phyloP scores from a whole-genome alignment of 1,140 invertebrate species.

The Bombus vancouverensis region DNA sequence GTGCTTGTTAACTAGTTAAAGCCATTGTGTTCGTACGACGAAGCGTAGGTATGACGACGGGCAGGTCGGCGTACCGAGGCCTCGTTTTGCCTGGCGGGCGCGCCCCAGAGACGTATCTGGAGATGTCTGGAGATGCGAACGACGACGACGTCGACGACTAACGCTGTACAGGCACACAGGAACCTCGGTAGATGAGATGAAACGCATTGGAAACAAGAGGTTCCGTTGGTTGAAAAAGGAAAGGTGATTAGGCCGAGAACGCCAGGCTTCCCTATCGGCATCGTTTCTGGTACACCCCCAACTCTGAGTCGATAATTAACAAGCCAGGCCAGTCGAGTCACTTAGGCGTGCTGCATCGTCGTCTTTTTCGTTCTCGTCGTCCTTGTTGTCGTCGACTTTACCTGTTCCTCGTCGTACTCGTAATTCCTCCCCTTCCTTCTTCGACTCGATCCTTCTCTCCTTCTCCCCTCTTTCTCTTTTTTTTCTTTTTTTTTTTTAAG shows the following conservation, averaged over 20 bases:
- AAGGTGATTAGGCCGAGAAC: conserved; percentile 78
- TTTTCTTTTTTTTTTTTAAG: background rate
- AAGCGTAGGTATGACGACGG: conserved; percentile 6
- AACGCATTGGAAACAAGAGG: conserved; percentile 77
- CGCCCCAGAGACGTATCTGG: conserved; percentile 59
- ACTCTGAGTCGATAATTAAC: conserved; percentile 81
- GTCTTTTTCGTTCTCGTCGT: conserved; percentile 30
- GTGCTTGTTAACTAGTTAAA: conserved; percentile 68
- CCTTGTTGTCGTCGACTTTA: conserved; percentile 7
- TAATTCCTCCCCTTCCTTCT: conserved; percentile 14
- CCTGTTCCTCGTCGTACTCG: conserved; percentile 11
- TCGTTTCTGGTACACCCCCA: conserved; percentile 47
- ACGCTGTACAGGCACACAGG: conserved; percentile 5
- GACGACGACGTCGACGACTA: conserved; percentile 1
- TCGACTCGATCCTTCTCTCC: background rate
- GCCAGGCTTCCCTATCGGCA: conserved; percentile 44
- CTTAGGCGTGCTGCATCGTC: conserved; percentile 49
- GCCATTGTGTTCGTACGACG: conserved; percentile 59
- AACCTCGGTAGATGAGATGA: conserved; percentile 59
- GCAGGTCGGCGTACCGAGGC: background rate
- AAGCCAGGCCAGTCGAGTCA: conserved; percentile 61
- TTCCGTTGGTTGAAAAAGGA: conserved; percentile 55
- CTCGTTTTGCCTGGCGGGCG: conserved; percentile 25
- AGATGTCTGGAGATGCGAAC: conserved; percentile 57
- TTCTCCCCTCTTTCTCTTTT: background rate